Percentiles rank a stretch among this genome's conserved stretches.
Evolutionary conservation across 1,140 invertebrate genomes (phyloP).

Genomic region (Galleria mellonella): DNA sequence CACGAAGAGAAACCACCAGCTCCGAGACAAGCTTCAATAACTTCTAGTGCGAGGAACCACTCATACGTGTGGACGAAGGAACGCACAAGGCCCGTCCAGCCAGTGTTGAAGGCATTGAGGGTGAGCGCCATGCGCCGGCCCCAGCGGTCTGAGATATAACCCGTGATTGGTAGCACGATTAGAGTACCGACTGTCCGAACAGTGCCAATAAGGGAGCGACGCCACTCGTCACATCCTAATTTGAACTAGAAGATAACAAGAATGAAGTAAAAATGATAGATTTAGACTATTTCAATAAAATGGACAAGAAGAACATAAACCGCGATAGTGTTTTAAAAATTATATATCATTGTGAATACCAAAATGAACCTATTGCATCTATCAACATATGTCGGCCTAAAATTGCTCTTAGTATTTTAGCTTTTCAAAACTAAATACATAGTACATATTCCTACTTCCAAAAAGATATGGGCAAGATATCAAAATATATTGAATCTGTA

Average conservation of each 20-base stretch:
- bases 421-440: no score
- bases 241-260: constrained; percentile 30
- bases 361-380: no score
- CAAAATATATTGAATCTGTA: no score
- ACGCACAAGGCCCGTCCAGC: constrained; percentile 76
- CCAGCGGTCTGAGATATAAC: constrained; percentile 77
- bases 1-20: constrained; percentile 26
- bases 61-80: constrained; percentile 78
- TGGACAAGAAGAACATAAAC: no score
- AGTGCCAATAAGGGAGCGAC: constrained; percentile 35
- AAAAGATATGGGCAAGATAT: no score
- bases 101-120: constrained; percentile 71
- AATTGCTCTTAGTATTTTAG: no score
- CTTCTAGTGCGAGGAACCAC: constrained; percentile 77
- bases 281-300: background rate
- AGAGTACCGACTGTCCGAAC: constrained; percentile 36
- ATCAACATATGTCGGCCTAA: no score
- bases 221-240: constrained; percentile 46
- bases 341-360: no score
- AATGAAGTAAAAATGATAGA: background rate
- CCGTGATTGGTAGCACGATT: constrained; percentile 77
- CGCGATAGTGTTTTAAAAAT: no score
- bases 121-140: constrained; percentile 78
- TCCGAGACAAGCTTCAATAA: constrained; percentile 30
- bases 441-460: no score